phyloP scores from a whole-genome alignment of 2,888 invertebrate species.

The Beris chalybata region DNA sequence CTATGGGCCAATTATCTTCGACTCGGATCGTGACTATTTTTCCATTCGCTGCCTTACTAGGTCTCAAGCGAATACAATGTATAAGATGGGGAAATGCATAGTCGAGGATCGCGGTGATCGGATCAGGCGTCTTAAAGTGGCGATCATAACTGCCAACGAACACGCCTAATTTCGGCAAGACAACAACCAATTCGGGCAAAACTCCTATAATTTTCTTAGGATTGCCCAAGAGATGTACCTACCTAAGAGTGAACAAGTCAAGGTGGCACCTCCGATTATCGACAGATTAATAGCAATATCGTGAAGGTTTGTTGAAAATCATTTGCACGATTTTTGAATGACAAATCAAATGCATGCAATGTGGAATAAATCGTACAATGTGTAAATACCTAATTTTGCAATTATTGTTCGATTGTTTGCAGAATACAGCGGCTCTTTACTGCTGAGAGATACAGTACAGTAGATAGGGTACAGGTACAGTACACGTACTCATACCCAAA shows the following conservation, averaged over 20 bases:
- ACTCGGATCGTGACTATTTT: conserved; percentile 29
- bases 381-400: too few relatives aligned
- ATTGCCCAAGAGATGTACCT: conserved; percentile 23
- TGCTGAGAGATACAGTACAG: too few relatives aligned
- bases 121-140: conserved; percentile 21
- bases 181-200: conserved; percentile 1
- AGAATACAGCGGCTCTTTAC: too few relatives aligned
- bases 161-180: conserved; percentile 27
- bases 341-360: conserved; percentile 12
- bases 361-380: too few relatives aligned
- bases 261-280: conserved; percentile 29
- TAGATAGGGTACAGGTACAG: too few relatives aligned
- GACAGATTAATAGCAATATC: conserved; percentile 30
- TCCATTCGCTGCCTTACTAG: conserved; percentile 2
- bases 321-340: conserved; percentile 21
- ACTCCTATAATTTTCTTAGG: conserved; percentile 12
- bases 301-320: conserved; percentile 30
- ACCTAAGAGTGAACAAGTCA: conserved; percentile 9
- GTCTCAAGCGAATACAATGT: background rate
- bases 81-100: background rate
- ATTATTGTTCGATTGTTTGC: too few relatives aligned
- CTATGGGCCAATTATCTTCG: conserved; percentile 24
- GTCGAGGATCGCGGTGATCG: background rate
- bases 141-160: conserved; percentile 28
- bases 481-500: too few relatives aligned